Evolutionary conservation across 2,888 invertebrate genomes (phyloP), one percentile per base, ranked within the genome.

Genomic region (Aporophyla lueneburgensis): DNA sequence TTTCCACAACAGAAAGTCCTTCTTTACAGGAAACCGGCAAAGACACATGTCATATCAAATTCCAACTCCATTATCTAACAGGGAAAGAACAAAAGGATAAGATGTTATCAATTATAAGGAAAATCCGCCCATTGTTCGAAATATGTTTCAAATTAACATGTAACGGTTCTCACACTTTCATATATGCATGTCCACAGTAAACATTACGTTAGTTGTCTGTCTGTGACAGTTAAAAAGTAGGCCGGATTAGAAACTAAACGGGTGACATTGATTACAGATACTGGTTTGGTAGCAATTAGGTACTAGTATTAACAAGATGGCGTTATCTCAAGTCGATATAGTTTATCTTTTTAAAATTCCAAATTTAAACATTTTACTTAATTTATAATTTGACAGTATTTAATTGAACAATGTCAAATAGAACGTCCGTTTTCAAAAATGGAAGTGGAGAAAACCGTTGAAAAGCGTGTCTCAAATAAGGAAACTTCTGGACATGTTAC

Each of bases 111-210:
- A 54, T 56, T 51, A 66, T 71, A 78, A 78, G 73, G 81, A 74
- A 80, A 85, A 71, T 58, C 72, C 71, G 58, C 1, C 74, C 58
- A 78, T 83, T 88, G 82, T 87, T 78, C 74, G 72, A 27, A 76
- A 73, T 74, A 70, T 62, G 74, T 21, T 61, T 53, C 19, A 46
- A 63, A 76, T 86, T 79, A 74, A 71, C 70, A 86, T 81, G 58
- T 83, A 87, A 86, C 88, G 78, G 85, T 78, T 78, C 67, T 72
- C 75, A 76, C 62, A 86, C 86, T 87, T 87, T 87, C 82, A 69
- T 79, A 78, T 54, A 76, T 66, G 58, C 59, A 53, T 56, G 62
- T 62, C 56, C 54, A 77, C 33, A 21, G 49, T 67, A 78, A 74
- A 82, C 83, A 84, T 82, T 81, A 78, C 86, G 46, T 66, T 59